Evolutionary conservation across 2,113 vertebrate genomes (phyloP), one percentile per base, ranked within the genome.

Genomic region (Zonotrichia leucophrys): DNA sequence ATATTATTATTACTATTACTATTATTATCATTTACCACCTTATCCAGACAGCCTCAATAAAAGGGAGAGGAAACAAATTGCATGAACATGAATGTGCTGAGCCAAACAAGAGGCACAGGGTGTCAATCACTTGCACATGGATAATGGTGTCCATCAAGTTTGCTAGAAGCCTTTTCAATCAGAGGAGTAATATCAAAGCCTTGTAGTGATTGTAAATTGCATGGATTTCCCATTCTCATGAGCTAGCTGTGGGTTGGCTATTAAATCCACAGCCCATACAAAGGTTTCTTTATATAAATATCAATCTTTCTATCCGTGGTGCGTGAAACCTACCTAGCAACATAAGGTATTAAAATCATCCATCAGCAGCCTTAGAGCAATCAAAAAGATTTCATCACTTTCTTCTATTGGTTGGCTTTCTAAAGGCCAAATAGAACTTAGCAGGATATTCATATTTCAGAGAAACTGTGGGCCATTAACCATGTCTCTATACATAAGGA

Each of bases 301-400:
- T 74, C 39, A 86, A 8, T 60, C 30, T 66, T 66, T 90, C 35
- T 83, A 11, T 33, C 7, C 1, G 33, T 88, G 31, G 55, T 80
- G 68, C 19, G 11, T 62, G 35, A 53, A 95, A 85, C 31, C 33
- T 60, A 64, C n/a, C 62, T 70, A 46, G 25, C 19, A 92, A 77
- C n/a, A 13, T 47, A 46, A 70, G 31, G 77, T 73, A 87, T 62
- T 95, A 76, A 91, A 55, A 79, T 28, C 84, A 94, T 87, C 49
- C 74, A 86, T 94, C 82, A 70, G 18, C 42, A 63, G 14, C 50
- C 47, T 55, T 74, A 88, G 1, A 84, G 37, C 56, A 95, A 89
- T 86, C 78, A 69, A 67, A 89, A 90, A 95, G 8, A 12, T 70
- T 95, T 92, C 52, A 75, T 59, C 50, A 28, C 33, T 87, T 94